Evolutionary conservation across 2,888 invertebrate species (phyloP).

Genomic region (Dioctria linearis): DNA sequence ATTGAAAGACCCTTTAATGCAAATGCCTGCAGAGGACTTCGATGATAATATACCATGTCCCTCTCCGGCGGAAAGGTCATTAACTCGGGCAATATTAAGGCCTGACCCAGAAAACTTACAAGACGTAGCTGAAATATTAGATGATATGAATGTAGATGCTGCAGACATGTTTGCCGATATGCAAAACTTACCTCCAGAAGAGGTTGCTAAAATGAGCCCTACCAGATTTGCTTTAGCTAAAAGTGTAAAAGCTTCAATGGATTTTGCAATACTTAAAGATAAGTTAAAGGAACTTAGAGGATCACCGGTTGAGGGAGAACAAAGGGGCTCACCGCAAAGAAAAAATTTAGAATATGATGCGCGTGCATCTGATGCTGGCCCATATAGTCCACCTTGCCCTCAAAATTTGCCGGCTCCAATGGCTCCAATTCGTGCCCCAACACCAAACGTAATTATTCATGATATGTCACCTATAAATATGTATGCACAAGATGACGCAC

Average conservation of each 20-base stretch:
- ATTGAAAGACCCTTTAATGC: too few relatives aligned
- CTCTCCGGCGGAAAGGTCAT: neutral
- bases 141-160: neutral
- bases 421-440: neutral
- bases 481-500: too few relatives aligned
- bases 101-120: neutral
- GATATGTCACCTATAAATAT: too few relatives aligned
- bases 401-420: neutral
- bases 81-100: neutral
- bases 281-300: slow-evolving; percentile 1
- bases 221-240: slow-evolving; percentile 1
- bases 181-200: too few relatives aligned
- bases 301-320: slow-evolving; percentile 1
- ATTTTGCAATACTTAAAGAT: neutral
- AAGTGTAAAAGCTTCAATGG: neutral
- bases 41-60: too few relatives aligned
- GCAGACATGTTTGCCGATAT: neutral
- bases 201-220: neutral
- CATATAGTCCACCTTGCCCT: neutral
- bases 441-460: too few relatives aligned
- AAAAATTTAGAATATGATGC: neutral
- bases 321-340: neutral
- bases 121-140: neutral
- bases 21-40: too few relatives aligned
- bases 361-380: neutral